Percentiles rank a stretch among this genome's conserved stretches.
Conservation (phyloP, 2,113 vertebrate species). For the Hiodon alosoides region DNA sequence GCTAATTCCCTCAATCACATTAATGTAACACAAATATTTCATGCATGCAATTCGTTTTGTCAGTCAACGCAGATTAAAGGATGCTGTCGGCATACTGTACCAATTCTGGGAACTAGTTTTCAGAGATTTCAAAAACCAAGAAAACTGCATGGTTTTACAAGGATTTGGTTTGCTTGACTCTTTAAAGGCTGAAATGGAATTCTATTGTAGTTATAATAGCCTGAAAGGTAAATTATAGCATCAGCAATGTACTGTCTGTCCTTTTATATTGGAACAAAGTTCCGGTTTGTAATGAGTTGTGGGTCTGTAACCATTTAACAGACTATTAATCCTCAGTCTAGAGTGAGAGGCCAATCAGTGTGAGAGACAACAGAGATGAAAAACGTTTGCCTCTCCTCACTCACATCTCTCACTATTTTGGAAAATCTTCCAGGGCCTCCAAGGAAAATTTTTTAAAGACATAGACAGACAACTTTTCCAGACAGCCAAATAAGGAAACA, state of each 20-base stretch:
- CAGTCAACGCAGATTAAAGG: too few relatives aligned
- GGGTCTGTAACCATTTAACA: background rate
- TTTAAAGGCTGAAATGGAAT: background rate
- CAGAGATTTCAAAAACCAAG: too few relatives aligned
- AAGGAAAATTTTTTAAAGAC: background rate
- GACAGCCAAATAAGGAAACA: constrained; percentile 7
- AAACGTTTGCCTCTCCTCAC: background rate
- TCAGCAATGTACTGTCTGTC: background rate
- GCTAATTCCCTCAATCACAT: too few relatives aligned
- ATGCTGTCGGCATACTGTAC: too few relatives aligned
- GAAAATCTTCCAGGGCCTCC: background rate
- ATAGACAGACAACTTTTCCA: constrained; percentile 8
- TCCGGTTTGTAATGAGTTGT: background rate
- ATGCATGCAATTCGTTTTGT: too few relatives aligned
- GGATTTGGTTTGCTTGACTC: background rate
- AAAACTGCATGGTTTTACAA: background rate
- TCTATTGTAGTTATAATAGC: background rate
- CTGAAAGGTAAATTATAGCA: background rate
- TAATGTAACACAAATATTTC: too few relatives aligned
- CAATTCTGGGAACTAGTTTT: too few relatives aligned
- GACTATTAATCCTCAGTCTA: background rate
- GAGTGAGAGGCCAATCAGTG: background rate
- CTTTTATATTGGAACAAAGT: background rate
- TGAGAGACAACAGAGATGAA: background rate
- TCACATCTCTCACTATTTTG: background rate